These are phyloP conservation scores for Sebastes oblongus DNA, from an alignment of 2,797 vertebrate genomes.

Conservation along the genomic window DNA sequence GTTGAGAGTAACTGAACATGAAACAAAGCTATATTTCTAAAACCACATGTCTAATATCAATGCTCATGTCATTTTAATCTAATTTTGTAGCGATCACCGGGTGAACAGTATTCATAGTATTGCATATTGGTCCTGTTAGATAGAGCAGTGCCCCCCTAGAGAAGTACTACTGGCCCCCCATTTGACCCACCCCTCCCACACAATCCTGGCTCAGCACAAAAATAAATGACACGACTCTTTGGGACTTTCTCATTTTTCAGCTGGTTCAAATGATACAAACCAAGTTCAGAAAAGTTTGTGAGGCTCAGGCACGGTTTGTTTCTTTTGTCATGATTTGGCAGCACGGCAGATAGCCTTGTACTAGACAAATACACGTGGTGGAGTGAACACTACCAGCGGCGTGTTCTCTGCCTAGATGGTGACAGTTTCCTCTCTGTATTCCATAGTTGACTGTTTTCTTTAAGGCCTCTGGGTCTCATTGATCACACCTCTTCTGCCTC, in stretches of 20 bases:
- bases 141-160: neutral
- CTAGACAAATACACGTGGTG: neutral
- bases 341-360: neutral
- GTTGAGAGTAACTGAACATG: neutral
- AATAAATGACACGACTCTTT: too few relatives aligned
- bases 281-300: neutral
- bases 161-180: too few relatives aligned
- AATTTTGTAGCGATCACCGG: neutral
- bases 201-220: too few relatives aligned
- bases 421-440: neutral
- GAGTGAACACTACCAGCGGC: neutral
- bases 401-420: neutral
- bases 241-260: neutral
- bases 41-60: too few relatives aligned
- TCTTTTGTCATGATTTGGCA: neutral
- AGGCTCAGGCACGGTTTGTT: neutral
- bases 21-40: neutral
- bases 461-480: neutral
- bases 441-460: neutral
- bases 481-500: neutral
- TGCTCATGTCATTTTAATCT: too few relatives aligned
- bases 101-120: neutral
- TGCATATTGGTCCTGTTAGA: neutral
- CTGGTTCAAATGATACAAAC: neutral
- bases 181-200: too few relatives aligned